phyloP scores from a whole-genome alignment of 2,797 vertebrate genomes.

The Smutsia temminckii region DNA sequence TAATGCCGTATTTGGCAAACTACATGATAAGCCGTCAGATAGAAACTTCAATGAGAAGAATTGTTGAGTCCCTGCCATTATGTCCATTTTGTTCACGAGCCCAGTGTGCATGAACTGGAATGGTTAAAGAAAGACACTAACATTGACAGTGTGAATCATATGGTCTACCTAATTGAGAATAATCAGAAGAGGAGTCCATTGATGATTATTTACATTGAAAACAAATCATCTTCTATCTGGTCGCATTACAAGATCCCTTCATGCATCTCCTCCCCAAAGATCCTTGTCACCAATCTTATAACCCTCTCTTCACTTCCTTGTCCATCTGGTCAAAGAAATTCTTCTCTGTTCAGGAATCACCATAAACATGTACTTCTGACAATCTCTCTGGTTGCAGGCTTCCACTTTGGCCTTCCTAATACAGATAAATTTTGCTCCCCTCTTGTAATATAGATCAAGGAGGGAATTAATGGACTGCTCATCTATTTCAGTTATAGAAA shows the following conservation, averaged over 20 bases:
- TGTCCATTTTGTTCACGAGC: not conserved
- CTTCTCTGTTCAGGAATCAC: not conserved
- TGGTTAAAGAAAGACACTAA: not conserved
- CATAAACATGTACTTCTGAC: not conserved
- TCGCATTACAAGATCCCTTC: not conserved
- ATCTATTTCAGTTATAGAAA: constrained; percentile 48
- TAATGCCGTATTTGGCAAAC: not conserved
- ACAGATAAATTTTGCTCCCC: not conserved
- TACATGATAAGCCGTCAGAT: not conserved
- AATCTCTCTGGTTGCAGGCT: not conserved
- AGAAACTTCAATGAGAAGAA: constrained; percentile 11
- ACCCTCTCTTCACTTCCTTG: not conserved
- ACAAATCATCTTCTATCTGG: not conserved
- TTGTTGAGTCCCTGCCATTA: not conserved
- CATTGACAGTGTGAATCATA: not conserved
- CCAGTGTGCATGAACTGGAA: not conserved
- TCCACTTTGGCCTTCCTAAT: constrained; percentile 4
- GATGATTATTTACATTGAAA: not conserved
- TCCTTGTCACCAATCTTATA: not conserved
- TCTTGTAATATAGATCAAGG: not conserved
- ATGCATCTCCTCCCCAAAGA: not conserved
- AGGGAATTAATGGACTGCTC: not conserved
- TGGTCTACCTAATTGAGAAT: not conserved
- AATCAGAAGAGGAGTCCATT: not conserved
- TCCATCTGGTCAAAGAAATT: not conserved